Conservation (phyloP, 2,797 vertebrate genomes). For the Tragelaphus eurycerus region DNA sequence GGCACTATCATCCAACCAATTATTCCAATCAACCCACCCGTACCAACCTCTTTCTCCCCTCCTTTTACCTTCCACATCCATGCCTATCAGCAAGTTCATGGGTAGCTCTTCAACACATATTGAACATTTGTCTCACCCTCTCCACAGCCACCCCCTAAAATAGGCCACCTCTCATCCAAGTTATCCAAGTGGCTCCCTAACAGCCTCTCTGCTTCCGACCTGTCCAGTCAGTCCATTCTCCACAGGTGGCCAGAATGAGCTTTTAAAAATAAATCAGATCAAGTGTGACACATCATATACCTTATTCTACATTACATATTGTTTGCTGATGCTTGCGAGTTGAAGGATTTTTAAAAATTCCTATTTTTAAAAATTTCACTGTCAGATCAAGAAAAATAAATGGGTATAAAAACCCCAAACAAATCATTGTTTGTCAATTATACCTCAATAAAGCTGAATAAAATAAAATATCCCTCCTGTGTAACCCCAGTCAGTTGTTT, state of each 20-base stretch:
- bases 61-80: neutral
- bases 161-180: neutral
- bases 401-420: neutral
- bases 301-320: neutral
- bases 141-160: neutral
- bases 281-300: neutral
- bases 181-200: neutral
- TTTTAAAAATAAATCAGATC: neutral
- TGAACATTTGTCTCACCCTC: neutral
- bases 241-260: neutral
- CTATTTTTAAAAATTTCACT: neutral
- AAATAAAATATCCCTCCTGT: neutral
- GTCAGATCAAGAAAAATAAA: neutral
- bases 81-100: neutral
- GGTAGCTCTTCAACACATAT: fast-evolving
- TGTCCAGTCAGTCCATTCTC: neutral
- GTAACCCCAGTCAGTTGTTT: neutral
- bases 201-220: neutral
- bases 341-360: neutral
- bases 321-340: constrained; percentile 25
- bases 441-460: neutral
- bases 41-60: neutral
- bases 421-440: neutral
- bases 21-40: neutral
- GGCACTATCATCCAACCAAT: too few species aligned